Evolutionary conservation across 2,888 invertebrate genomes (phyloP).

Genomic region (Ochropleura plecta): DNA sequence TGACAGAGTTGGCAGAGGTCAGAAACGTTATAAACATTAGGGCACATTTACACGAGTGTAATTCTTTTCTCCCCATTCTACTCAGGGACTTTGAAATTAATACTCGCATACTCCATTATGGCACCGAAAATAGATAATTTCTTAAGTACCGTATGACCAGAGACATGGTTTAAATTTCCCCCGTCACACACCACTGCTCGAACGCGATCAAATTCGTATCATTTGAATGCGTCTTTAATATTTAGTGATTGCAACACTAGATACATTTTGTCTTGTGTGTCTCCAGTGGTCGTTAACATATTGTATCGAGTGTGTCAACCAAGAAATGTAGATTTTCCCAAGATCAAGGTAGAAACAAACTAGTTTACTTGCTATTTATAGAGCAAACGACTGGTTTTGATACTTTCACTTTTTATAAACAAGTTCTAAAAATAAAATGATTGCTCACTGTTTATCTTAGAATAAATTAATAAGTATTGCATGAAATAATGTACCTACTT

Average conservation of each 20-base stretch:
- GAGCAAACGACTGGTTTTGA: constrained; percentile 17
- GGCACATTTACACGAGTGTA: background rate
- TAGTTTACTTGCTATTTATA: constrained; percentile 6
- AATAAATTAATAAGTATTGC: constrained; percentile 2
- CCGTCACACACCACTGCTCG: background rate
- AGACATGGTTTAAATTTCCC: background rate
- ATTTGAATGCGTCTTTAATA: background rate
- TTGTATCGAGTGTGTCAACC: constrained; percentile 4
- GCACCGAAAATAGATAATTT: background rate
- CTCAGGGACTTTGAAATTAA: background rate
- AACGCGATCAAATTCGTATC: background rate
- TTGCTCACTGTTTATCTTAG: background rate
- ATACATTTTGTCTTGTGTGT: constrained; percentile 2
- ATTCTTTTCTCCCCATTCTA: background rate
- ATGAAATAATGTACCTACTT: background rate
- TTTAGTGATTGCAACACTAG: constrained; percentile 7
- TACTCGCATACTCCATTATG: background rate
- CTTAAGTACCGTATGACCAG: background rate
- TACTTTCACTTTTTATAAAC: constrained; percentile 37
- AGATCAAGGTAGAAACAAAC: constrained; percentile 50
- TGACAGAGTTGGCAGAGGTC: background rate
- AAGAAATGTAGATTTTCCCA: constrained; percentile 9
- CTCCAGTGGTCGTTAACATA: background rate
- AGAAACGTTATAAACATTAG: background rate
- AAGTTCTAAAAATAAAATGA: background rate